Evolutionary conservation across 2,113 vertebrate genomes (phyloP), one percentile per base, ranked within the genome.

Genomic region (Tetrao urogallus): DNA sequence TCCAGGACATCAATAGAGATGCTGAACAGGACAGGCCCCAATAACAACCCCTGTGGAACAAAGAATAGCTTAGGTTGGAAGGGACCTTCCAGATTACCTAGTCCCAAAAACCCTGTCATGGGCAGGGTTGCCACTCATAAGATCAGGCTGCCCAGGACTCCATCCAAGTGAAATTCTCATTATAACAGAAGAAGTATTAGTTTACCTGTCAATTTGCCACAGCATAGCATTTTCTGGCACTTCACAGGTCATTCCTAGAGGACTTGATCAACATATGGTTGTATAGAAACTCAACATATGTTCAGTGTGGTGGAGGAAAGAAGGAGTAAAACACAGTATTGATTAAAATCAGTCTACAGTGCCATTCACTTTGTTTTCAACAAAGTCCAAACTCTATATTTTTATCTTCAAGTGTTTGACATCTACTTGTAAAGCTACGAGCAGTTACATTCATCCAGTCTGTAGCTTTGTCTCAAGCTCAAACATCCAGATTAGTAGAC

Each of bases 221-320:
- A 58, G 43, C 14, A 88, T 40, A 95, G 34, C 61, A 38, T 72
- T 71, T 88, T 78, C 52, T 71, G 60, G 60, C 30, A 48, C 58
- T 75, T 69, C 22, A 20, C 63, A 94, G 85, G n/a, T 65, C 90
- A 73, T 89, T 89, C 83, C 82, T 92, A 88, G 67, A 94, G 73
- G 86, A 90, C 14, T 88, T 71, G 24, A 54, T 88, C 90, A 80
- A 91, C 88, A 93, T 69, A 91, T 65, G 76, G 79, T 24, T 84
- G 82, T 32, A 75, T 0, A 78, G 67, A 90, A 78, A 84, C n/a
- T 17, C 64, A 89, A 73, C 64, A 61, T 85, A 72, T 42, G 89
- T 45, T 92, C 82, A 88, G 45, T 0, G 0, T 70, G 79, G 74
- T 56, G 54, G 27, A 80, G 13, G 10, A 34, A 65, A 60, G 32